Conservation (phyloP, 2,888 invertebrate genomes). For the Amorpha juglandis region DNA sequence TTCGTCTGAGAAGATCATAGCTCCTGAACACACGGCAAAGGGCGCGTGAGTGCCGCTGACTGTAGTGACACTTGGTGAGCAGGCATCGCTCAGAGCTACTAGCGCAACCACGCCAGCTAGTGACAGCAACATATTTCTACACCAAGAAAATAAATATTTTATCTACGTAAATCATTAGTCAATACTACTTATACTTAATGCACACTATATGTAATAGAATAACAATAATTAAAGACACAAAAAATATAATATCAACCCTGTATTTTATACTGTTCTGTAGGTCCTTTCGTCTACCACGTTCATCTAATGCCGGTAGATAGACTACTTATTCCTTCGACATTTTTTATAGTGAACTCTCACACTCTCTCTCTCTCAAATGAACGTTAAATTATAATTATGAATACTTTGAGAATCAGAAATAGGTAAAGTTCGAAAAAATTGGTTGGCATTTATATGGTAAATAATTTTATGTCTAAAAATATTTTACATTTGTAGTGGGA, state of each 20-base stretch:
- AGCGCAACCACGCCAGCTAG: conserved; percentile 55
- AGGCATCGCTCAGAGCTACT: conserved; percentile 58
- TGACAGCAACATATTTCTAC: conserved; percentile 58
- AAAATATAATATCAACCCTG: neutral
- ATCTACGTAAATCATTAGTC: neutral
- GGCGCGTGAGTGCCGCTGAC: conserved; percentile 81
- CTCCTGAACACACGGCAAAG: conserved; percentile 79
- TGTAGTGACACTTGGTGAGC: conserved; percentile 74
- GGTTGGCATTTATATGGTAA: no score
- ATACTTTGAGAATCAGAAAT: no score
- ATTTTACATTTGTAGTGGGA: no score
- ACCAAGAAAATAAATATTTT: neutral
- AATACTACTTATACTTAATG: neutral
- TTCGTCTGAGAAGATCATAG: conserved; percentile 85
- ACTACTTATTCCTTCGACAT: no score
- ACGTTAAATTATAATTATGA: no score
- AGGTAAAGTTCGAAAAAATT: no score
- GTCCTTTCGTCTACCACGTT: no score
- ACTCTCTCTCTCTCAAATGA: no score
- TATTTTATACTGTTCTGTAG: neutral
- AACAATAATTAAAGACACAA: neutral
- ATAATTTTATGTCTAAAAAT: no score
- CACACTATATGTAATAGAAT: neutral
- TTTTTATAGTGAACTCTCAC: no score
- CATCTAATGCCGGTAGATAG: no score